Percentiles rank a stretch among this genome's conserved stretches.
Conservation (phyloP, 23 tunicate genomes). For the Trididemnum nubilum region DNA sequence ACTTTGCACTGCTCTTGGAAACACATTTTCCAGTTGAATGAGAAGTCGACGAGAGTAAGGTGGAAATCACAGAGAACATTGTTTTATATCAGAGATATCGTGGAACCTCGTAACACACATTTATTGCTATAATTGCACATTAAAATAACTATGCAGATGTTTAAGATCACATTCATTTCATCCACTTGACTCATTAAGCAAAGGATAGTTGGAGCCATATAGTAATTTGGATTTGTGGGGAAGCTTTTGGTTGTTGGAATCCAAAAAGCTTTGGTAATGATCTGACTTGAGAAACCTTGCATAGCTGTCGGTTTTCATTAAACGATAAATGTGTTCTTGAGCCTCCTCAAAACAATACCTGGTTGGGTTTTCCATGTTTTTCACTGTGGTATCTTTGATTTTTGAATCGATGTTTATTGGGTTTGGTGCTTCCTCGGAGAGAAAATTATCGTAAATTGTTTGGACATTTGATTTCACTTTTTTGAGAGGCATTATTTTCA, state of each 20-base stretch:
- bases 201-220: not conserved
- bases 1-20: too few relatives aligned
- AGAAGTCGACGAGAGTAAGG: too few relatives aligned
- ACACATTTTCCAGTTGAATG: too few relatives aligned
- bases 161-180: not conserved
- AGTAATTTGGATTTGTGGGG: not conserved
- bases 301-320: constrained; percentile 95
- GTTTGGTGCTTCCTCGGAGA: constrained; percentile 65
- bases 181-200: constrained; percentile 23
- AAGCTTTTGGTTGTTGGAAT: constrained; percentile 6
- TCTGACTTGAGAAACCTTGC: constrained; percentile 92
- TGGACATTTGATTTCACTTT: constrained; percentile 46
- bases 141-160: too few relatives aligned
- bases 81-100: too few relatives aligned
- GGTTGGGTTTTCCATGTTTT: constrained; percentile 73
- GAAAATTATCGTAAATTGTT: constrained; percentile 59
- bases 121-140: not conserved
- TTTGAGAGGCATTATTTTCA: constrained; percentile 69
- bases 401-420: constrained; percentile 92
- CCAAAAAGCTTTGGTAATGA: constrained; percentile 55
- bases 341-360: constrained; percentile 94
- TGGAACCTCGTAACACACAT: too few relatives aligned
- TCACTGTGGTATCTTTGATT: constrained; percentile 60
- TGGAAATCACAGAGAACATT: too few relatives aligned
- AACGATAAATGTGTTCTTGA: constrained; percentile 90